A percentile compares a stretch with the other conserved stretches of the same genome.
phyloP scores from a whole-genome alignment of 2,113 vertebrate species.

The Percopsis transmontana region DNA sequence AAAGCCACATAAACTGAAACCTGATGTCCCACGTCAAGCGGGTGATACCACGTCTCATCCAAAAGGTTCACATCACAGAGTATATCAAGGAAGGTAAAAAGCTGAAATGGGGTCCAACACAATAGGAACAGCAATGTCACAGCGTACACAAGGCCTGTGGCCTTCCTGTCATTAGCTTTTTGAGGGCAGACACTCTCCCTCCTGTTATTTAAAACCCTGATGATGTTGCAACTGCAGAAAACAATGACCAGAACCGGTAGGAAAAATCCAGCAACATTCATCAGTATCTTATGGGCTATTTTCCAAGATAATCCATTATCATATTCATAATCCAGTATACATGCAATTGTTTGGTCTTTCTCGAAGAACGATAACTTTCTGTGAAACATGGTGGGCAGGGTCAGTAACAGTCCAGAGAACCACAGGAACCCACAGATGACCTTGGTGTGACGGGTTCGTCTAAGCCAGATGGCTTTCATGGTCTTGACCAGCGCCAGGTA shows the following conservation, averaged over 20 bases:
- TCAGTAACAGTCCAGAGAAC: slow-evolving; percentile 78
- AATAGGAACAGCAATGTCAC: slow-evolving; percentile 85
- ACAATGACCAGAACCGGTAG: slow-evolving; percentile 80
- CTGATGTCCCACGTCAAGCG: slow-evolving; percentile 75
- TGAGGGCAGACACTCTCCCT: slow-evolving; percentile 68
- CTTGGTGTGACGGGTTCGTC: slow-evolving; percentile 80
- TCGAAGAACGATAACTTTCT: slow-evolving; percentile 57
- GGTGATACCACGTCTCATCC: slow-evolving; percentile 53
- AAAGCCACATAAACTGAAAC: slow-evolving; percentile 80
- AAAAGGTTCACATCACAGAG: slow-evolving; percentile 59
- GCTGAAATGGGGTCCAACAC: slow-evolving; percentile 90
- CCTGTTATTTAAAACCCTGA: slow-evolving; percentile 73
- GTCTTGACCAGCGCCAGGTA: slow-evolving; percentile 90
- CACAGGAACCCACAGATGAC: slow-evolving; percentile 82
- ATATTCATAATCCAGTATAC: slow-evolving; percentile 65
- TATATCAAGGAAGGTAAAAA: slow-evolving; percentile 79
- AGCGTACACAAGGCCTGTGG: slow-evolving; percentile 79
- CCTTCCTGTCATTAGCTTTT: slow-evolving; percentile 79
- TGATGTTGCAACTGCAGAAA: slow-evolving; percentile 82
- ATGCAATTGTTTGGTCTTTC: slow-evolving; percentile 57
- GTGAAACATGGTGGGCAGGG: slow-evolving; percentile 76
- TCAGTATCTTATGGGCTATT: slow-evolving; percentile 73
- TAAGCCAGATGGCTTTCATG: slow-evolving; percentile 82
- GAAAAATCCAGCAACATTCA: slow-evolving; percentile 83
- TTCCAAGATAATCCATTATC: slow-evolving; percentile 65